Conservation (phyloP, 53 echinoderm and acorn worm genomes). For the Pentamera pediparva region DNA sequence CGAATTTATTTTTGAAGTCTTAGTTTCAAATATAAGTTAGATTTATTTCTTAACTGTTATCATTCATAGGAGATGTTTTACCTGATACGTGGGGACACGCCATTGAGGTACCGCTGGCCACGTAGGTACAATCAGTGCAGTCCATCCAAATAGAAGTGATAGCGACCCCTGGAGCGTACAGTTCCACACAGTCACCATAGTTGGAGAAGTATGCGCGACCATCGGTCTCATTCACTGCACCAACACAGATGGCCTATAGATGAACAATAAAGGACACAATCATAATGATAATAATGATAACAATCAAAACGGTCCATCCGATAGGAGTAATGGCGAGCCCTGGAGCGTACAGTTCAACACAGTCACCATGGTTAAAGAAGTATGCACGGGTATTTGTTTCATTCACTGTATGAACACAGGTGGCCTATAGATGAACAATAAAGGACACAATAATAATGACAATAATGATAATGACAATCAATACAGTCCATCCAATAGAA, state of each 20-base stretch:
- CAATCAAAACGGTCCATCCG: slow-evolving; percentile 29
- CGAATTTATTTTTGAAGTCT: too few relatives aligned
- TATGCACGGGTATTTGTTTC: slow-evolving; percentile 7
- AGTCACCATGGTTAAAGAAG: slow-evolving; percentile 64
- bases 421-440: slow-evolving; percentile 23
- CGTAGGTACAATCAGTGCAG: slow-evolving; percentile 12
- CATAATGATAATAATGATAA: too few relatives aligned
- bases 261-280: background rate
- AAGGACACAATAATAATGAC: too few relatives aligned
- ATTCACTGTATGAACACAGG: slow-evolving; percentile 41
- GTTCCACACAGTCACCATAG: slow-evolving; percentile 62
- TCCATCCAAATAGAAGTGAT: slow-evolving; percentile 47
- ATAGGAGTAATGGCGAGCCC: slow-evolving; percentile 54
- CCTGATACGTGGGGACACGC: slow-evolving; percentile 57
- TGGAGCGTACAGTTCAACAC: slow-evolving; percentile 70
- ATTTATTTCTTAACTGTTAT: too few relatives aligned
- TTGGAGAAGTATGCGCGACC: slow-evolving; percentile 42
- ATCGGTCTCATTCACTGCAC: slow-evolving; percentile 25
- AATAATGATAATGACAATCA: too few relatives aligned
- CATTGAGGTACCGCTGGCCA: slow-evolving; percentile 72
- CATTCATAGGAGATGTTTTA: background rate
- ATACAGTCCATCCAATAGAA: slow-evolving; percentile 39
- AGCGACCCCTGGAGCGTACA: slow-evolving; percentile 68
- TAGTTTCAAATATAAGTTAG: too few relatives aligned
- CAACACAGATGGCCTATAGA: slow-evolving; percentile 50